Percentiles rank a stretch among this genome's conserved stretches.
Conservation (phyloP, 2,797 vertebrate genomes). For the Antrozous pallidus region DNA sequence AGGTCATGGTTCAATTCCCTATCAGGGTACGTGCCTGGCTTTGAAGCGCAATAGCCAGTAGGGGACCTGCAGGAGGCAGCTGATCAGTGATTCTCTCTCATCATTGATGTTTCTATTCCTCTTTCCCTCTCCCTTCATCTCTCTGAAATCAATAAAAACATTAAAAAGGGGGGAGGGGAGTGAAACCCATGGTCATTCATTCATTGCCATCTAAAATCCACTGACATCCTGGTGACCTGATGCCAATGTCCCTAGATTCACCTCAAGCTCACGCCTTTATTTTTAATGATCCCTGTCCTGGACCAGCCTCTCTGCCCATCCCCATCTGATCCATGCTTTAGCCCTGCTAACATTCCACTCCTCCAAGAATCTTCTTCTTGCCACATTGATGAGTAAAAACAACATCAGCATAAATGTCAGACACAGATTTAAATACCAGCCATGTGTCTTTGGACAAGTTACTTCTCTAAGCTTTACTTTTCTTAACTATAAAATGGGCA, state of each 20-base stretch:
- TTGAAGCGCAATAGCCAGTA: no score
- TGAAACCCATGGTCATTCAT: neutral
- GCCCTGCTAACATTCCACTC: neutral
- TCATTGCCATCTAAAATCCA: neutral
- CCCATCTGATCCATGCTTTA: neutral
- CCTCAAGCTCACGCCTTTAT: neutral
- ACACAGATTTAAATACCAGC: neutral
- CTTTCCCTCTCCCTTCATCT: no score
- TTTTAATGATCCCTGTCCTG: neutral
- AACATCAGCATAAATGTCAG: neutral
- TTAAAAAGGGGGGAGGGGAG: neutral
- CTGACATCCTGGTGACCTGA: neutral
- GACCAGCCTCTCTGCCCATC: neutral
- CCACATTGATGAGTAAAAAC: neutral
- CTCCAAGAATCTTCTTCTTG: neutral
- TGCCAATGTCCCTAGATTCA: neutral
- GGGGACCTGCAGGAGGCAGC: no score
- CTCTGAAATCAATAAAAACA: no score
- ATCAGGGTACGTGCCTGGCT: no score
- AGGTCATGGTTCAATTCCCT: no score
- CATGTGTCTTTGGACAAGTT: neutral
- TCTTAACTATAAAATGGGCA: slow-evolving; percentile 9
- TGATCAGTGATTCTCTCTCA: no score
- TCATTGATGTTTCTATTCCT: no score
- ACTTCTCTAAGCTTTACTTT: neutral